These are phyloP conservation scores for Lagenorhynchus albirostris DNA, from an alignment of 2,113 vertebrate species.

Conservation along the genomic window DNA sequence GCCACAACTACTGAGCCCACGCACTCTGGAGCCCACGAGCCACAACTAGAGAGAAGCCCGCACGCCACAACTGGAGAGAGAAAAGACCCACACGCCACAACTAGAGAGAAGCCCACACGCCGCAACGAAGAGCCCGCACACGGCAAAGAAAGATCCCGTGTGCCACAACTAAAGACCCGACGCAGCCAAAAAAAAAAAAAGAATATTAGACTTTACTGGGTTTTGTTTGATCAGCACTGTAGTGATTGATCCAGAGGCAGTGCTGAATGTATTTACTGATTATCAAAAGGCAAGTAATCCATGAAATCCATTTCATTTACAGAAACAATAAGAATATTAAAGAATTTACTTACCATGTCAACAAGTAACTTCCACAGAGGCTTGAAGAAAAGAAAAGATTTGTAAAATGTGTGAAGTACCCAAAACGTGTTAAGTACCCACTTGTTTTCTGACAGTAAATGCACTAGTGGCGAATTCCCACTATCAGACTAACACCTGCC, in stretches of 20 bases:
- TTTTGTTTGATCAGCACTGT: neutral
- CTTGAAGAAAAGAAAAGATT: conserved; percentile 66
- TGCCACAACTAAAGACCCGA: no score
- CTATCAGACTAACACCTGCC: neutral
- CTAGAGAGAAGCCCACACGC: no score
- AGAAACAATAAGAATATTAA: neutral
- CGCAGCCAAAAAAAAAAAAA: neutral
- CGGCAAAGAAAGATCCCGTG: no score
- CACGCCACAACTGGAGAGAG: no score
- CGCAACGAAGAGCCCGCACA: no score
- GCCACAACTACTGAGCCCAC: no score
- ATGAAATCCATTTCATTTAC: neutral
- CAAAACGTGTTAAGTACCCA: neutral
- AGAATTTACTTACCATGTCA: conserved; percentile 83
- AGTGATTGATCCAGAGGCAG: neutral
- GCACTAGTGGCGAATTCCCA: neutral
- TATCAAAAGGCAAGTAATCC: neutral
- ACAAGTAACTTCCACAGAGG: conserved; percentile 88
- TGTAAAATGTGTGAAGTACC: neutral
- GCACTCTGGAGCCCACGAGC: no score
- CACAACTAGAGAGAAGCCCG: no score
- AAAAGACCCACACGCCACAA: no score
- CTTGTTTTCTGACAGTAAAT: neutral
- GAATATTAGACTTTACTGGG: neutral
- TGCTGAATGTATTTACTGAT: neutral